Conservation (phyloP, 2,797 vertebrate genomes). For the Helicolenus hilgendorfi region DNA sequence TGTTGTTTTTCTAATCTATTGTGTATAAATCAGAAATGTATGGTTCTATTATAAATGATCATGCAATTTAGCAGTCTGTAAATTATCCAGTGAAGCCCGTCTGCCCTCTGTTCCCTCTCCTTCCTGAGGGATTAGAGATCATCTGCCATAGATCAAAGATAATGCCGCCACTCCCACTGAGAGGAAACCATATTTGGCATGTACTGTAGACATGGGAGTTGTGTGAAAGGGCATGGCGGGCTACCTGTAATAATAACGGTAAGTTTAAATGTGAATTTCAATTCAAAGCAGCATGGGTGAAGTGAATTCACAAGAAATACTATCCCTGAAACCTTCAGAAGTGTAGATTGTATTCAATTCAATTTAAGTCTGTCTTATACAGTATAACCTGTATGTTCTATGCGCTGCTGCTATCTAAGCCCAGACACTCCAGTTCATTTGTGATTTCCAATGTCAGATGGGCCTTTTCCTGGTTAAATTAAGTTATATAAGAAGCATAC, state of each 20-base stretch:
- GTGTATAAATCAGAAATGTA: neutral
- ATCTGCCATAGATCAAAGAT: slow-evolving; percentile 60
- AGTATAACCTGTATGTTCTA: neutral
- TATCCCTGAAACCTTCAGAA: neutral
- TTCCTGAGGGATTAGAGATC: slow-evolving; percentile 64
- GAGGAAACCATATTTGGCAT: slow-evolving; percentile 47
- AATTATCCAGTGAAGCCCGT: slow-evolving; percentile 1
- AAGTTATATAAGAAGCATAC: neutral
- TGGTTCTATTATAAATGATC: neutral
- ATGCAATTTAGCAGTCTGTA: neutral
- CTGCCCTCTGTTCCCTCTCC: slow-evolving; percentile 7
- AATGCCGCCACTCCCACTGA: slow-evolving; percentile 47
- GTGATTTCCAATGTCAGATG: neutral
- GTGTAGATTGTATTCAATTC: neutral
- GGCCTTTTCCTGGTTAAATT: neutral
- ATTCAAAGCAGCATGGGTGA: neutral
- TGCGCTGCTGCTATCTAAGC: neutral
- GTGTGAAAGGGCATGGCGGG: slow-evolving; percentile 5
- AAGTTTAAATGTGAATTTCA: neutral
- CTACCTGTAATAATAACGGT: neutral
- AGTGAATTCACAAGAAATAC: neutral
- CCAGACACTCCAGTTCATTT: neutral
- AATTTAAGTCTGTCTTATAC: neutral
- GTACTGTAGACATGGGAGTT: slow-evolving; percentile 16
- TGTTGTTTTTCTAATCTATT: neutral